Evolutionary conservation across 2,797 vertebrate species (phyloP).

Genomic region (Acomys russatus): DNA sequence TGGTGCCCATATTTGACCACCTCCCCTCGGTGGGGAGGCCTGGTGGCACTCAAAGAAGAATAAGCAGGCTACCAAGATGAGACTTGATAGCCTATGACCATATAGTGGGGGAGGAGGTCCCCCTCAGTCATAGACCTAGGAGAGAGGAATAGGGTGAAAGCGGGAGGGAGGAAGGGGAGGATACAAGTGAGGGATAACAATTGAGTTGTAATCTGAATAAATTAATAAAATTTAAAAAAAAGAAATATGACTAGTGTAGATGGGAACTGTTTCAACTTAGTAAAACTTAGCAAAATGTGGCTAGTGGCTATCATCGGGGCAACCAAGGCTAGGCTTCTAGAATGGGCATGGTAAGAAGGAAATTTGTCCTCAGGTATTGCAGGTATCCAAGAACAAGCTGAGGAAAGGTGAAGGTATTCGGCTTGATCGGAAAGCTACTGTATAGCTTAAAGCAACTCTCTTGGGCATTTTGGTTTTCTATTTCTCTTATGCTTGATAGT

Average conservation of each 20-base stretch:
- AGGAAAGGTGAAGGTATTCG: background rate
- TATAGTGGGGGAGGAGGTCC: no score
- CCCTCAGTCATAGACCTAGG: no score
- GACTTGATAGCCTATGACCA: no score
- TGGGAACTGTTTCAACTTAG: background rate
- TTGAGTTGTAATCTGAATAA: no score
- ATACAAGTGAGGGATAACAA: no score
- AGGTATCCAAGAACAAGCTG: background rate
- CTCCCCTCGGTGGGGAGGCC: no score
- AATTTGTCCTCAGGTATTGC: background rate
- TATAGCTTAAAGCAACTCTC: background rate
- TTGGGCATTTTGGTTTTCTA: background rate
- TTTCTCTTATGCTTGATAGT: background rate
- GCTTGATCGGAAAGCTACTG: background rate
- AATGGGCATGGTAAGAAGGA: background rate
- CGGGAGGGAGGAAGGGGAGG: no score
- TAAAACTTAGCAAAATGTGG: slow-evolving; percentile 16
- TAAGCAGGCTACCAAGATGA: no score
- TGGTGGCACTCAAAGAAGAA: no score
- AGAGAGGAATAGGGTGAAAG: no score
- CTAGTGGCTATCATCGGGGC: background rate
- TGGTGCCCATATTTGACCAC: no score
- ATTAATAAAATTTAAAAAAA: no score
- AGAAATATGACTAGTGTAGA: background rate
- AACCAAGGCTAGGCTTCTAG: background rate